Conservation (phyloP, 2,888 invertebrate genomes). For the Eudemis profundana region DNA sequence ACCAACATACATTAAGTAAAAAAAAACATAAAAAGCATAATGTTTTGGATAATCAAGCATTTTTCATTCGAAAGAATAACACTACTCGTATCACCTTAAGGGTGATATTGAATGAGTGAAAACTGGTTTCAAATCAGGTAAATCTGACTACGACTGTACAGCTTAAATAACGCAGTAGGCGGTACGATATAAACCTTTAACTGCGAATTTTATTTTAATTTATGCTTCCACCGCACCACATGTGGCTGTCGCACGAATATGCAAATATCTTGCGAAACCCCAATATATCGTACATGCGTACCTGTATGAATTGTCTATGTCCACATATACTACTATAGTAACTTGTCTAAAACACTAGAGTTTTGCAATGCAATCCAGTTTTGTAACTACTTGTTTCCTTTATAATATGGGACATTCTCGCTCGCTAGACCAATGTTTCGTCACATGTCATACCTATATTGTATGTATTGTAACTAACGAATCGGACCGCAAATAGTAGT, state of each 20-base stretch:
- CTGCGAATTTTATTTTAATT: constrained; percentile 33
- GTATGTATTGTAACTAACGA: not conserved
- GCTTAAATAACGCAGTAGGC: constrained; percentile 30
- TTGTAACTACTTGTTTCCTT: constrained; percentile 25
- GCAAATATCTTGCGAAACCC: constrained; percentile 37
- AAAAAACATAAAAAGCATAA: too few relatives aligned
- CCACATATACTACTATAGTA: constrained; percentile 34
- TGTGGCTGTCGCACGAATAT: constrained; percentile 36
- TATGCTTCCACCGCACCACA: constrained; percentile 22
- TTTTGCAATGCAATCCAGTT: constrained; percentile 25
- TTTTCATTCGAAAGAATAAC: too few relatives aligned
- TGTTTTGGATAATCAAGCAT: too few relatives aligned
- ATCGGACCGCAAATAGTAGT: too few relatives aligned
- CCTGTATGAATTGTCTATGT: constrained; percentile 33
- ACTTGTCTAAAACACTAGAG: constrained; percentile 40
- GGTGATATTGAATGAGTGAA: too few relatives aligned
- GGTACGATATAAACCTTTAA: constrained; percentile 25
- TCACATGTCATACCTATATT: not conserved
- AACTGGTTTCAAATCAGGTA: too few relatives aligned
- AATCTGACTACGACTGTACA: not conserved
- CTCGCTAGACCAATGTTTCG: not conserved
- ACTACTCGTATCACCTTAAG: too few relatives aligned
- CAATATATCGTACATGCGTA: constrained; percentile 18
- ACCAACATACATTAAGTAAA: too few relatives aligned
- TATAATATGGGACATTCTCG: constrained; percentile 8